Conservation (phyloP, 1,140 invertebrate genomes). For the Drosophila nigrodunni region DNA sequence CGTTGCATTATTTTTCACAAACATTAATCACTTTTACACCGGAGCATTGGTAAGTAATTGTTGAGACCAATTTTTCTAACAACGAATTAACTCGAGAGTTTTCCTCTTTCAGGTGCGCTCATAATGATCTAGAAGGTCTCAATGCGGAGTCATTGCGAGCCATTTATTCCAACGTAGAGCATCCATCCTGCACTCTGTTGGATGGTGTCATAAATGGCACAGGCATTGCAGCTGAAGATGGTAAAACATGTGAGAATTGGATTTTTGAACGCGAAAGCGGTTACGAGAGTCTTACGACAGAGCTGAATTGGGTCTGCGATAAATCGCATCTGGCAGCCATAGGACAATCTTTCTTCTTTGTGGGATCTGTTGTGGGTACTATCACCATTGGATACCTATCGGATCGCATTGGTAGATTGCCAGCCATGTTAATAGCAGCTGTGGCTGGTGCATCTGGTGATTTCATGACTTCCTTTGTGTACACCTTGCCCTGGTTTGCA, state of each 20-base stretch:
- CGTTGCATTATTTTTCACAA: conserved; percentile 86
- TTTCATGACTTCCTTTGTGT: conserved; percentile 85
- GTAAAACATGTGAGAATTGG: conserved; percentile 83
- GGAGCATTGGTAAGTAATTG: conserved; percentile 80
- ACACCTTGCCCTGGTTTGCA: conserved; percentile 84
- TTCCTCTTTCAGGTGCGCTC: conserved; percentile 52
- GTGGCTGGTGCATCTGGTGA: conserved; percentile 86
- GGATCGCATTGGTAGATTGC: conserved; percentile 86
- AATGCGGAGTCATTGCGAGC: conserved; percentile 56
- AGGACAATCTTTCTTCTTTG: conserved; percentile 87
- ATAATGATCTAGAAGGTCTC: conserved; percentile 56
- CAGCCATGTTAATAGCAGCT: conserved; percentile 85
- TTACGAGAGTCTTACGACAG: conserved; percentile 86
- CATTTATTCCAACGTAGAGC: conserved; percentile 57
- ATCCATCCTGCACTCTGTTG: conserved; percentile 65
- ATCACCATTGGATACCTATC: conserved; percentile 86
- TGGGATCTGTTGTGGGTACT: conserved; percentile 86
- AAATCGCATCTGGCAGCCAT: conserved; percentile 86
- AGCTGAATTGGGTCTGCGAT: conserved; percentile 87
- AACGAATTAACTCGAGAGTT: background rate
- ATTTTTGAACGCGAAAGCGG: conserved; percentile 85
- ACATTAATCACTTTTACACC: conserved; percentile 86
- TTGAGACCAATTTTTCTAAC: background rate
- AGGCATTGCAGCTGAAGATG: conserved; percentile 36
- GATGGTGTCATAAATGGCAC: conserved; percentile 55